A percentile compares a stretch with the other conserved stretches of the same genome.
Evolutionary conservation across 2,888 invertebrate genomes (phyloP).

Genomic region (Spodoptera picta): DNA sequence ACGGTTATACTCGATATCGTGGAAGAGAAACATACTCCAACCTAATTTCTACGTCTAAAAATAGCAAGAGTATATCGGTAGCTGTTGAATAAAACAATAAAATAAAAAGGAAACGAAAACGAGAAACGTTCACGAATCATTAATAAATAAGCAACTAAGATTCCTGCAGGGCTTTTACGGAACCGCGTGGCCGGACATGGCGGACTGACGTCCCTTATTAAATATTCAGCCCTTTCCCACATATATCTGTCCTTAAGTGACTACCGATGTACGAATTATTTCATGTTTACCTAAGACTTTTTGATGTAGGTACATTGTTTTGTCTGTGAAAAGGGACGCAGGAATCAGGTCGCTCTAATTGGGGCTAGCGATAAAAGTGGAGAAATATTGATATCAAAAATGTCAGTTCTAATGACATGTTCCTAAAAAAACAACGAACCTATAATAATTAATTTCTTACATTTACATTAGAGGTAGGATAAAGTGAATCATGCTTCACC

Average conservation of each 20-base stretch:
- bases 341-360: slow-evolving; percentile 31
- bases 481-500: slow-evolving; percentile 37
- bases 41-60: slow-evolving; percentile 41
- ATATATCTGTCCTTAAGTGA: slow-evolving; percentile 51
- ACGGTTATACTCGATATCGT: slow-evolving; percentile 8
- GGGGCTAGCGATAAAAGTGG: slow-evolving; percentile 4
- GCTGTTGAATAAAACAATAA: slow-evolving; percentile 57
- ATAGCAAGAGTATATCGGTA: slow-evolving; percentile 40
- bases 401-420: too few species aligned
- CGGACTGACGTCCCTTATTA: slow-evolving; percentile 41
- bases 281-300: slow-evolving; percentile 34
- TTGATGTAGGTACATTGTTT: slow-evolving; percentile 37
- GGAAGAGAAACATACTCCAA: slow-evolving; percentile 25
- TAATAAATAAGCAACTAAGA: slow-evolving; percentile 57
- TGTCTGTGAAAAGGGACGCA: slow-evolving; percentile 20
- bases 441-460: slow-evolving; percentile 17
- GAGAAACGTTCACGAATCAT: slow-evolving; percentile 49
- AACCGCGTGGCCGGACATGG: slow-evolving; percentile 37
- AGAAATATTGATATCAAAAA: slow-evolving; percentile 22
- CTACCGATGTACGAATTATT: slow-evolving; percentile 47
- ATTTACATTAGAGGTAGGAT: slow-evolving; percentile 43
- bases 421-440: too few species aligned
- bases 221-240: slow-evolving; percentile 55
- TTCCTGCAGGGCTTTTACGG: slow-evolving; percentile 42
- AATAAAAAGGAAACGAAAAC: slow-evolving; percentile 52